Percentiles rank a stretch among this genome's conserved stretches.
Evolutionary conservation across 2,888 invertebrate species (phyloP).

Genomic region (Archips crataeganus): DNA sequence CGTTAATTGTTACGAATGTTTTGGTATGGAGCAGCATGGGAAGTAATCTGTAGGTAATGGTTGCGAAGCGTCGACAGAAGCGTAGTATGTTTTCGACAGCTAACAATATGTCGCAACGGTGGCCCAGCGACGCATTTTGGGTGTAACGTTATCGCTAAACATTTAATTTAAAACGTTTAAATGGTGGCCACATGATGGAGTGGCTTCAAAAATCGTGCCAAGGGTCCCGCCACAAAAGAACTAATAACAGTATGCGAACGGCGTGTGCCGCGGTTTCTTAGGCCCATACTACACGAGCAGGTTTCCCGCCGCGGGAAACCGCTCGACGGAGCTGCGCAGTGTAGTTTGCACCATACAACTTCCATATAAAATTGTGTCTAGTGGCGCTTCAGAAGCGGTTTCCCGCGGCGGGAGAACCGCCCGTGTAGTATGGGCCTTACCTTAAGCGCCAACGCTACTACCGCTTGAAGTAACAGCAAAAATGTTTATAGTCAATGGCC

Average conservation of each 20-base stretch:
- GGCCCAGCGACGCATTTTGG: constrained; percentile 52
- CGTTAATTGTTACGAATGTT: constrained; percentile 15
- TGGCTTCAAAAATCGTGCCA: constrained; percentile 58
- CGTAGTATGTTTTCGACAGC: constrained; percentile 60
- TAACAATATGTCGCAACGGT: constrained; percentile 72
- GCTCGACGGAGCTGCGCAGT: too few relatives aligned
- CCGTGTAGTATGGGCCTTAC: too few relatives aligned
- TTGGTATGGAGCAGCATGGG: constrained; percentile 26
- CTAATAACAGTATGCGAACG: constrained; percentile 27
- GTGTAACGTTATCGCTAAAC: constrained; percentile 63
- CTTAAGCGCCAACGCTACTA: background rate
- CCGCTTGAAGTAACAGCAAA: background rate
- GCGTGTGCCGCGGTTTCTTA: background rate
- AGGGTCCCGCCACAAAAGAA: constrained; percentile 60
- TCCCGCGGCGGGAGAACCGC: too few relatives aligned
- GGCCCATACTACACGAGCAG: too few relatives aligned
- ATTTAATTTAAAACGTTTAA: constrained; percentile 66
- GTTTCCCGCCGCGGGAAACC: too few relatives aligned
- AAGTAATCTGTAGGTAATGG: constrained; percentile 39
- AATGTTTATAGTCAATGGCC: too few relatives aligned
- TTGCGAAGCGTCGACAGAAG: constrained; percentile 44
- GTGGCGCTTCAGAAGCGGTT: too few relatives aligned
- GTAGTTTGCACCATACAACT: too few relatives aligned
- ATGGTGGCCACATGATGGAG: constrained; percentile 75
- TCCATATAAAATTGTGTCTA: too few relatives aligned